These are phyloP conservation scores for Ceyx erithaca DNA, from an alignment of 2,797 vertebrate species.

Conservation along the genomic window DNA sequence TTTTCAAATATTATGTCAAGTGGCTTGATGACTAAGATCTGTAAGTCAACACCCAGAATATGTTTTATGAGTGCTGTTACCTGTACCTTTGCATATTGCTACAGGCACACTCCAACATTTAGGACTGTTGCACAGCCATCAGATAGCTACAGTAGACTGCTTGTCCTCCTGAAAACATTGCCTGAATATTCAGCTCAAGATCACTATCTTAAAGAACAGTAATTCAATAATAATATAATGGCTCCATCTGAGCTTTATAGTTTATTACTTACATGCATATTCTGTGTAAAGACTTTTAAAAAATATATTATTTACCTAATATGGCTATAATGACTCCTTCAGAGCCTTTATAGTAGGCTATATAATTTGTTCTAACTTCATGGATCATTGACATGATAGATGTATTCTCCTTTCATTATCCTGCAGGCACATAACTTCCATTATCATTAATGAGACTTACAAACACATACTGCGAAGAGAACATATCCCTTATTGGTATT, in stretches of 20 bases:
- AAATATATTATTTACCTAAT: conserved; percentile 68
- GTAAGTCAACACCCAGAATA: not conserved
- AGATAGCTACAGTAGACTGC: not conserved
- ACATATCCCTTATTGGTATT: conserved; percentile 39
- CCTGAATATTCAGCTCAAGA: not conserved
- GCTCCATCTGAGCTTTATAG: not conserved
- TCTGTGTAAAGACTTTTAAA: conserved; percentile 31
- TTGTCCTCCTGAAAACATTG: not conserved
- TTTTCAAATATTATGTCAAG: too few relatives aligned
- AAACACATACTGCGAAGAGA: conserved; percentile 66
- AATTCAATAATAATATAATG: not conserved
- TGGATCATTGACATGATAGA: conserved; percentile 69
- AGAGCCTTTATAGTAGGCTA: conserved; percentile 5
- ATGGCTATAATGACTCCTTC: conserved; percentile 57
- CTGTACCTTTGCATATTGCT: not conserved
- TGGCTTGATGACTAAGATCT: not conserved
- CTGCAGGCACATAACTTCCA: conserved; percentile 62
- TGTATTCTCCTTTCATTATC: conserved; percentile 36
- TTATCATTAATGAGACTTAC: conserved; percentile 60
- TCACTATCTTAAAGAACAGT: not conserved
- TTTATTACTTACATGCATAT: conserved; percentile 40
- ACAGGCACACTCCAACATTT: fast-evolving
- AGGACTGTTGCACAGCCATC: not conserved
- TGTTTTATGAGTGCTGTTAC: not conserved
- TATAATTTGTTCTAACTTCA: conserved; percentile 69